Evolutionary conservation across 2,113 vertebrate genomes (phyloP), one percentile per base, ranked within the genome.

Genomic region (Strix aluco): DNA sequence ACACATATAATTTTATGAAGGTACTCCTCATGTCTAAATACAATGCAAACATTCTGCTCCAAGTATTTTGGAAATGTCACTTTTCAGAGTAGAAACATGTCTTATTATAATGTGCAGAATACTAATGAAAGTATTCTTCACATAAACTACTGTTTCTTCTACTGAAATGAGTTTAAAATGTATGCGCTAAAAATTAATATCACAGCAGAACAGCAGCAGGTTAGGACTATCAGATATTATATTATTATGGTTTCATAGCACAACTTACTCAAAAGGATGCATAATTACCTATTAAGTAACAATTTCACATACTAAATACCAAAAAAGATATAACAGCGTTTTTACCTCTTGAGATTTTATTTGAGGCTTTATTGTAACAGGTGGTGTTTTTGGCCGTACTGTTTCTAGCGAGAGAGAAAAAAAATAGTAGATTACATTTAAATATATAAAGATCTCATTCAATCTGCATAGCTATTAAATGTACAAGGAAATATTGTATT

Each of bases 311-410:
- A 80, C 63, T 86, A 90, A 91, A 78, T 62, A 70, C 11, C 65
- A 97, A 52, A 77, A 46, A 94, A 81, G 97, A 95, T 22, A 34
- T 11, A 96, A 91, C 86, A 96, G 81, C 32, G 67, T 61, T 87
- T 97, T 98, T 98, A 99, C 99, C 99, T 99, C 98, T 95, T 96
- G 98, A 88, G 97, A 89, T 98, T 99, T 98, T 72, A 98, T 96
- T 86, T 98, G 98, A 97, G 98, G 92, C 54, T 98, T 98, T 98
- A 99, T 99, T 88, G 98, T 96, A 57, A 99, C 98, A 36, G 99
- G 99, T 3, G 99, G 99, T 9, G 99, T 99, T 98, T 99, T 99
- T 67, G 99, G 99, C 93, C 99, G 98, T 72, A 99, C 98, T 58
- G 96, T 98, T 98, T 99, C 99, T 99, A 90, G 79, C 49, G 81